Evolutionary conservation across 2,797 vertebrate genomes (phyloP), one percentile per base, ranked within the genome.

Genomic region (Pangasius larnaudii): DNA sequence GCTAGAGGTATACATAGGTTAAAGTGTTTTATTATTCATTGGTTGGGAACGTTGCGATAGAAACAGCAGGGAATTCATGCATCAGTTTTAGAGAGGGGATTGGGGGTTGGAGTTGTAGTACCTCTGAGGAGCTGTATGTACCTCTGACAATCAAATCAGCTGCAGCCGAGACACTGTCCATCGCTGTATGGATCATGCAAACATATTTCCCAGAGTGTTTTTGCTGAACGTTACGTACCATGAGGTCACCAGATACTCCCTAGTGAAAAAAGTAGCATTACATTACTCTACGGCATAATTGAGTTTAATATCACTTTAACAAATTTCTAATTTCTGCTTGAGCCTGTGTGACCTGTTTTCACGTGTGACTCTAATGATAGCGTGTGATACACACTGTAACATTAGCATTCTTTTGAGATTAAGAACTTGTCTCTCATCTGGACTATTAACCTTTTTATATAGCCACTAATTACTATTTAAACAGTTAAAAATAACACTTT

Each of bases 141-240:
- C 98, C 97, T 97, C 95, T 96, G 88, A 98, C 97, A 91, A 97
- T 96, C 91, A 98, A 69, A 89, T 97, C 96, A 83, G 95, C 96
- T 5, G 93, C 89, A 71, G 96, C 97, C 24, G 97, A 98, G 51
- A 96, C 95, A 2, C 91, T 96, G 93, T 98, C 97, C 49, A 98
- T 95, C 72, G 95, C 91, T 36, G 97, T 98, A 91, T 97, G 95
- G 1, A 97, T 97, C 86, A 91, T 95, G 86, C 98, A 98, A 63
- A 95, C 94, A 0, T 98, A 98, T 89, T 96, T 97, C 92, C 98
- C 97, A 82, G 96, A 96, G 91, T 98, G 97, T 91, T 96, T 96
- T 1, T 98, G 93, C 89, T 98, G 97, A 91, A 98, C 96, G 89
- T 97, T 98, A 91, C 96, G 96, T 93, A 97, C 95, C 97, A 98